Conservation (phyloP, 1,140 invertebrate genomes). For the Zophobas morio region DNA sequence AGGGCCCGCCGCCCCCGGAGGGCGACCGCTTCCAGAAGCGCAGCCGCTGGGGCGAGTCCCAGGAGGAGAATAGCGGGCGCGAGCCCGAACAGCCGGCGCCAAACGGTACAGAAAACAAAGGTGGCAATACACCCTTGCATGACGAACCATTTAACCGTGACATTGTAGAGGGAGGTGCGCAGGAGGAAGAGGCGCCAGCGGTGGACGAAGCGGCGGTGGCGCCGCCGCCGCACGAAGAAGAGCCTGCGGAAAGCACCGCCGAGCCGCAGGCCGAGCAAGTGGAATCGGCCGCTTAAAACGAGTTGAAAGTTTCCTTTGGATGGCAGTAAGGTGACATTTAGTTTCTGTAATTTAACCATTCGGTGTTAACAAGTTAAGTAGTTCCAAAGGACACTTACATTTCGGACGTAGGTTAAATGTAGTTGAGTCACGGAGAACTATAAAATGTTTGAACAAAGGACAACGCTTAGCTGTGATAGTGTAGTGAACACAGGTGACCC, state of each 20-base stretch:
- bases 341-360: constrained; percentile 4
- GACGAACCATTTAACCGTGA: constrained; percentile 38
- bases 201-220: constrained; percentile 9
- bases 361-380: background rate
- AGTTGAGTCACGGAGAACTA: constrained; percentile 26
- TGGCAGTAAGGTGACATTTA: constrained; percentile 22
- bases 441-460: constrained; percentile 42
- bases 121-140: constrained; percentile 52
- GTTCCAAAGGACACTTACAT: constrained; percentile 1
- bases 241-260: constrained; percentile 6
- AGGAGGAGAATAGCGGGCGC: constrained; percentile 26
- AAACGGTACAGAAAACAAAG: constrained; percentile 42
- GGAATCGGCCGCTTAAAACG: background rate
- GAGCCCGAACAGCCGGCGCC: constrained; percentile 8
- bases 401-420: constrained; percentile 39
- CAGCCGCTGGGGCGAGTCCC: constrained; percentile 47
- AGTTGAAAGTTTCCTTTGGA: constrained; percentile 10
- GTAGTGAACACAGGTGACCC: constrained; percentile 64
- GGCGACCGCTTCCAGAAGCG: constrained; percentile 46
- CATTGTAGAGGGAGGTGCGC: constrained; percentile 2
- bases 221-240: constrained; percentile 18
- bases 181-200: background rate
- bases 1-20: constrained; percentile 11
- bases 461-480: constrained; percentile 61
- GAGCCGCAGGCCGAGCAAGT: constrained; percentile 20